Percentiles rank a stretch among this genome's conserved stretches.
phyloP scores from a whole-genome alignment of 2,888 invertebrate species.

The Eledona agricola region DNA sequence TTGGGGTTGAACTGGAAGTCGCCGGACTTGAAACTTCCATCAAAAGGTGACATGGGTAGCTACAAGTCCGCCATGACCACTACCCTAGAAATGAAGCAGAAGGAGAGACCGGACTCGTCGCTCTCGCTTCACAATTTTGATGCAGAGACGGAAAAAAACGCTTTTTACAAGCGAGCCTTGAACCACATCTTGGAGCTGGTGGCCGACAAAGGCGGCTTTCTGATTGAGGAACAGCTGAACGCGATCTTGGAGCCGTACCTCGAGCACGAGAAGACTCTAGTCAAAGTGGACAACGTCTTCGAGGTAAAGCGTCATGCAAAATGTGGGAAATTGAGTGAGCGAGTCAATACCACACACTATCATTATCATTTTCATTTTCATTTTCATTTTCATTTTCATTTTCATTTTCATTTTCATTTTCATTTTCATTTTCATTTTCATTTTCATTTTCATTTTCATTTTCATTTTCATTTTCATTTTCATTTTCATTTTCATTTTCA shows the following conservation, averaged over 20 bases:
- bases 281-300: slow-evolving; percentile 80
- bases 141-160: no score
- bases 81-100: slow-evolving; percentile 25
- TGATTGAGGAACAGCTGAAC: slow-evolving; percentile 75
- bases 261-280: slow-evolving; percentile 71
- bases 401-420: no score
- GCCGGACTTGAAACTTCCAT: slow-evolving; percentile 58
- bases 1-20: slow-evolving; percentile 68
- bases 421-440: no score
- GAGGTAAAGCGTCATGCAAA: slow-evolving; percentile 67
- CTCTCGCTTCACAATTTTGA: no score
- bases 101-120: no score
- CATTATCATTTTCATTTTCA: no score
- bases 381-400: no score
- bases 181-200: slow-evolving; percentile 73
- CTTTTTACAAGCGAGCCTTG: slow-evolving; percentile 58
- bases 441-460: no score
- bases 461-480: no score
- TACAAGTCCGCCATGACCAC: slow-evolving; percentile 52
- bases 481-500: no score
- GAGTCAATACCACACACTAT: no score
- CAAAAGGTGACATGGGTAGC: slow-evolving; percentile 61
- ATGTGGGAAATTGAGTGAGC: no score
- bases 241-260: slow-evolving; percentile 72
- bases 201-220: slow-evolving; percentile 77